Percentiles rank a stretch among this genome's conserved stretches.
These are phyloP conservation scores for Fukomys damarensis DNA, from an alignment of 2,113 vertebrate genomes.

Conservation along the genomic window DNA sequence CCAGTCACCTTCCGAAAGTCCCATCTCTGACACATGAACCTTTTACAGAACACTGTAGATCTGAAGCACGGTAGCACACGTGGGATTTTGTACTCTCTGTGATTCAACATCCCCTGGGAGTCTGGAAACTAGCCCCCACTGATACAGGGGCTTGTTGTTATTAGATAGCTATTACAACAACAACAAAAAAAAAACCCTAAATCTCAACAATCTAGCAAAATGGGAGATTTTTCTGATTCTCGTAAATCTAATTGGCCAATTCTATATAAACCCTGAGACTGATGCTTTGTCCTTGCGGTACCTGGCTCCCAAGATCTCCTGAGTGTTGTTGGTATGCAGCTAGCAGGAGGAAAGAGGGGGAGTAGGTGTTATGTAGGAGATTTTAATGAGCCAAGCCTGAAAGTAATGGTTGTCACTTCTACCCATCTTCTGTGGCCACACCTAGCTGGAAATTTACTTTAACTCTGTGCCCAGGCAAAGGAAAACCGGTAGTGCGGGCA, in stretches of 20 bases:
- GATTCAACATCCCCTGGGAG: neutral
- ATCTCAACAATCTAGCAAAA: slow-evolving; percentile 23
- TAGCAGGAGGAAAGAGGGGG: neutral
- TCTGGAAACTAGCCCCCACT: neutral
- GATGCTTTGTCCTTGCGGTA: neutral
- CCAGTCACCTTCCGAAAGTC: neutral
- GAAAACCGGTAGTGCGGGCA: neutral
- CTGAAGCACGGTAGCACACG: neutral
- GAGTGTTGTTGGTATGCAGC: neutral
- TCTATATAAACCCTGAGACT: neutral
- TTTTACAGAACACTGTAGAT: neutral
- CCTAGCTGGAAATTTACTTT: neutral
- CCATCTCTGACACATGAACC: neutral
- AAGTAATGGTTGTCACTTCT: neutral
- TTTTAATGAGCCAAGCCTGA: neutral
- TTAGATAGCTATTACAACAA: neutral
- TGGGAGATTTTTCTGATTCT: neutral
- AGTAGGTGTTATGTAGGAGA: neutral
- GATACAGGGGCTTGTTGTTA: neutral
- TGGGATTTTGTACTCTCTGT: neutral
- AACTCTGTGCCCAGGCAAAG: neutral
- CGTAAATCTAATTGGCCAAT: neutral
- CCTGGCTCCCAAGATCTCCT: neutral
- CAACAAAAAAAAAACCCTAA: neutral
- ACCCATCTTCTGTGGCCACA: neutral